These are phyloP conservation scores for Zygaena filipendulae DNA, from an alignment of 2,888 invertebrate species.

Conservation along the genomic window DNA sequence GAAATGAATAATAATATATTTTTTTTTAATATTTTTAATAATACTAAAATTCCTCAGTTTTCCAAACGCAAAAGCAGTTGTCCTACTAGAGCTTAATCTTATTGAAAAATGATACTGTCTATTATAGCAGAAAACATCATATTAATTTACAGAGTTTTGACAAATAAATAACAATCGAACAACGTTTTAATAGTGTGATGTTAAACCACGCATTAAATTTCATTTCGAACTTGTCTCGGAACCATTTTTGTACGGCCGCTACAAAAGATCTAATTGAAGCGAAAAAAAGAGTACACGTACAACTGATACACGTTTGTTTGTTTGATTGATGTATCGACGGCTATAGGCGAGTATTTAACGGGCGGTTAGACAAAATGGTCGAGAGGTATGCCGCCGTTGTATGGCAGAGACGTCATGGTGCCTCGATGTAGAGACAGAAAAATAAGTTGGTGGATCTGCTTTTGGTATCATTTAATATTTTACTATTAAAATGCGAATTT, in stretches of 20 bases:
- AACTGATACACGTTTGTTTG: conserved; percentile 42
- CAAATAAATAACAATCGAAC: conserved; percentile 26
- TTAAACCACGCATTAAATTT: conserved; percentile 56
- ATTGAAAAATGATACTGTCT: no score
- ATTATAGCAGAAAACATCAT: no score
- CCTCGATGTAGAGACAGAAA: no score
- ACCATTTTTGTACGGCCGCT: conserved; percentile 36
- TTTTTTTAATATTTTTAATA: no score
- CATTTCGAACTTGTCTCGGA: conserved; percentile 41
- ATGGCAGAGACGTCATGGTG: conserved; percentile 42
- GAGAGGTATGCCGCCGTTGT: conserved; percentile 33
- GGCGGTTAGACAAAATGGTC: conserved; percentile 63
- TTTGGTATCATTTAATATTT: no score
- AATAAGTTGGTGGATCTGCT: no score
- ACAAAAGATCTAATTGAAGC: conserved; percentile 67
- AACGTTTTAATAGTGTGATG: conserved; percentile 23
- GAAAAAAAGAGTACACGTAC: conserved; percentile 45
- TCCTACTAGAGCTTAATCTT: no score
- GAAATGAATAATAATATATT: no score
- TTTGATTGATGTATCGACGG: conserved; percentile 66
- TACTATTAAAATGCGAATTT: no score
- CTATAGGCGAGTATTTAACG: conserved; percentile 58
- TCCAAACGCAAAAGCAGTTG: no score
- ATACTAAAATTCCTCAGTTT: no score
- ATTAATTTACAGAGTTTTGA: no score